phyloP scores from a whole-genome alignment of 2,113 vertebrate species.

The Synodontis membranacea region DNA sequence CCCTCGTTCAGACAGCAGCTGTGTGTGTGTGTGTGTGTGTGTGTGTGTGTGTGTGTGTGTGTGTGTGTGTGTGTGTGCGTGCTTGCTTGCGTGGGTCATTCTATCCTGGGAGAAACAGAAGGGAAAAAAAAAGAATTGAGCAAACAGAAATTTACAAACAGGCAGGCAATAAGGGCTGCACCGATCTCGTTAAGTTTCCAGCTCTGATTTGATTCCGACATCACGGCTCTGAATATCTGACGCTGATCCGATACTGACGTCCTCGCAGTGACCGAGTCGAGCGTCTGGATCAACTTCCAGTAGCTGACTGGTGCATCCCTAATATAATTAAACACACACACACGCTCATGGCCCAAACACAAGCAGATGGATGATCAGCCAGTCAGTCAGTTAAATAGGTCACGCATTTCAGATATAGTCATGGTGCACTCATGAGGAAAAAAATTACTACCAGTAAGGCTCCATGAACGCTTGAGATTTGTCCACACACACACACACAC shows the following conservation, averaged over 20 bases:
- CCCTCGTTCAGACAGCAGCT: too few species aligned
- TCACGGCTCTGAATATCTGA: background rate
- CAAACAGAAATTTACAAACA: background rate
- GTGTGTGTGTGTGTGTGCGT: too few species aligned
- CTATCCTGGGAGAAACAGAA: background rate
- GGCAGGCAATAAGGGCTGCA: background rate
- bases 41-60: too few species aligned
- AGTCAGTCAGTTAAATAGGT: constrained; percentile 16
- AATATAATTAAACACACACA: background rate
- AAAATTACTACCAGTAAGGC: background rate
- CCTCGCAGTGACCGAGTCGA: background rate
- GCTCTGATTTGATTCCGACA: background rate
- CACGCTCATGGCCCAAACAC: background rate
- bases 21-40: too few species aligned
- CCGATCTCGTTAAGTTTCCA: background rate
- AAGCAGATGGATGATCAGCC: constrained; percentile 5
- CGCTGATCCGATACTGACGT: background rate
- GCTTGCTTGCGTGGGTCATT: background rate
- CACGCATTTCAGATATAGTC: background rate
- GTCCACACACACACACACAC: background rate
- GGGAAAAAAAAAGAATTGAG: background rate
- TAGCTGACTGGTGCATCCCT: background rate
- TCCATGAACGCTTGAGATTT: background rate
- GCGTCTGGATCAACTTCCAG: background rate
- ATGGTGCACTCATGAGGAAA: constrained; percentile 11